phyloP scores from a whole-genome alignment of 2,113 vertebrate genomes.

The Leptobrachium leishanense region DNA sequence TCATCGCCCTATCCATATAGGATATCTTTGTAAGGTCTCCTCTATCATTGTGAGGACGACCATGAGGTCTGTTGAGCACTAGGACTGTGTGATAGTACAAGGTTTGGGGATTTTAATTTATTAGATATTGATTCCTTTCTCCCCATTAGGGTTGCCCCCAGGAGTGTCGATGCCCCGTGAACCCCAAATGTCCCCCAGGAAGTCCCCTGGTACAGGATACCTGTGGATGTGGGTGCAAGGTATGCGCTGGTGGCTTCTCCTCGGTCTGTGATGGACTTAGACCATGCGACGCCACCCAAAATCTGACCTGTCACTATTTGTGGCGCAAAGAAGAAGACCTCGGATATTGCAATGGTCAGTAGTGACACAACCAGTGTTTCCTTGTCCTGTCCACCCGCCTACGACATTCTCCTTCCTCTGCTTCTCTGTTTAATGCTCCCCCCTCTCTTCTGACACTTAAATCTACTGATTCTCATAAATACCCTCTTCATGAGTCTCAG shows the following conservation, averaged over 20 bases:
- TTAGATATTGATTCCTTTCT: background rate
- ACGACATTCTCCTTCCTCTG: too few species aligned
- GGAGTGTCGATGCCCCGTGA: conserved; percentile 6
- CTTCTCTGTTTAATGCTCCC: too few species aligned
- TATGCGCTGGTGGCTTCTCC: conserved; percentile 1
- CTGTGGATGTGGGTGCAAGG: conserved; percentile 28
- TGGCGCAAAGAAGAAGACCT: background rate
- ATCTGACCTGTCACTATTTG: conserved; percentile 21
- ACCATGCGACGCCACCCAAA: conserved; percentile 9
- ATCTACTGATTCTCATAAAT: too few species aligned
- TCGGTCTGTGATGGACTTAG: conserved; percentile 29
- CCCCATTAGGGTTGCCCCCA: conserved; percentile 18
- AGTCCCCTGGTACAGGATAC: background rate
- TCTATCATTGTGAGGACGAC: background rate
- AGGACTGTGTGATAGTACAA: too few species aligned
- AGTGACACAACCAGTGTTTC: background rate
- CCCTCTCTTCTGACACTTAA: too few species aligned
- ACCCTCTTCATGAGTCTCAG: background rate
- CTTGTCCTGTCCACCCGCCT: too few species aligned
- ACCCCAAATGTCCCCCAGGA: background rate
- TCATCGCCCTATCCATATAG: too few species aligned
- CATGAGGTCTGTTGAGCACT: background rate
- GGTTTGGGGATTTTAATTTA: too few species aligned
- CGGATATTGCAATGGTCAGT: conserved; percentile 33
- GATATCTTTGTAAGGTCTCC: too few species aligned